Evolutionary conservation across 2,113 vertebrate genomes (phyloP).

Genomic region (Hemibates koningsi): DNA sequence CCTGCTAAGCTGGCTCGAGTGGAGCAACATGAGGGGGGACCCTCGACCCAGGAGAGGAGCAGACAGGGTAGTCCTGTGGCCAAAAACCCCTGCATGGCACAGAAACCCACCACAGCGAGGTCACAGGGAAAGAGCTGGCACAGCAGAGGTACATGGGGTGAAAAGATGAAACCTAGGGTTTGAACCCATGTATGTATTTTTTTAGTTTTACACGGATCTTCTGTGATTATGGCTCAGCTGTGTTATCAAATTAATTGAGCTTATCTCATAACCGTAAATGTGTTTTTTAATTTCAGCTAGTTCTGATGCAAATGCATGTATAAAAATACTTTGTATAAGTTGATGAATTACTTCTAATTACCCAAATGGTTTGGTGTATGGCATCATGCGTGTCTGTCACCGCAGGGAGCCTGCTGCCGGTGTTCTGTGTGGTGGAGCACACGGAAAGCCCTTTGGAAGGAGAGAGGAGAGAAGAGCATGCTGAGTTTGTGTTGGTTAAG

Average conservation of each 20-base stretch:
- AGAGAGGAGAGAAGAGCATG: constrained; percentile 88
- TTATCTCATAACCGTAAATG: background rate
- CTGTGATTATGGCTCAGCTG: background rate
- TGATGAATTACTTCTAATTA: background rate
- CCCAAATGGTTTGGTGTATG: background rate
- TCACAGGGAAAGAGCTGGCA: constrained; percentile 84
- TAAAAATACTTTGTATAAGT: background rate
- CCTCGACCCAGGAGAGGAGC: constrained; percentile 76
- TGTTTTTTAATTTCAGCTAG: background rate
- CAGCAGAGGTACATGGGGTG: constrained; percentile 80
- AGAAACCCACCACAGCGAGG: constrained; percentile 75
- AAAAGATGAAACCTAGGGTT: background rate
- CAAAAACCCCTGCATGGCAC: constrained; percentile 81
- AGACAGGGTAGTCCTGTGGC: constrained; percentile 85
- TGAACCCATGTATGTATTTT: background rate
- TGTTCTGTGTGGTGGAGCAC: constrained; percentile 97
- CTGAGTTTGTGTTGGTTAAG: constrained; percentile 94
- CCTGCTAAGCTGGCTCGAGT: constrained; percentile 91
- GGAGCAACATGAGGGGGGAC: constrained; percentile 84
- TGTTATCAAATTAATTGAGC: background rate
- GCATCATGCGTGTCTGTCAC: background rate
- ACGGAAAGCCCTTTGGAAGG: constrained; percentile 83
- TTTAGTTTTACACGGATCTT: background rate
- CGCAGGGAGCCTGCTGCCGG: constrained; percentile 95
- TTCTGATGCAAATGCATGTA: background rate